A percentile compares a stretch with the other conserved stretches of the same genome.
These are phyloP conservation scores for Ptychobarbus kaznakovi DNA, from an alignment of 2,797 vertebrate genomes.

Conservation along the genomic window DNA sequence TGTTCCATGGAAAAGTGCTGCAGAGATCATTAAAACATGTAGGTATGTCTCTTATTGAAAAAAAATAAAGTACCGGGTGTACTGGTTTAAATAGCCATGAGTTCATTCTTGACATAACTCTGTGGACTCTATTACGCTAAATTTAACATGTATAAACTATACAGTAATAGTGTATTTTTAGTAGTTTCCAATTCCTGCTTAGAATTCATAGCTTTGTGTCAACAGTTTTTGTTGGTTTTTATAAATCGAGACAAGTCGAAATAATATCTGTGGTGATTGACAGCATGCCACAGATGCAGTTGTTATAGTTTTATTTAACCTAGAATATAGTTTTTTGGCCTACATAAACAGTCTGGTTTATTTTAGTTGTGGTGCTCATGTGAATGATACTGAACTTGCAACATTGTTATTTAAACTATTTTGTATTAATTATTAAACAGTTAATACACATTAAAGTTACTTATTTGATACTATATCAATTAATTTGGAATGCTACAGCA, in stretches of 20 bases:
- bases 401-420: not conserved
- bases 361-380: not conserved
- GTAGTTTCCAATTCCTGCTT: not conserved
- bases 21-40: not conserved
- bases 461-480: not conserved
- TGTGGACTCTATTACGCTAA: not conserved
- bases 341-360: not conserved
- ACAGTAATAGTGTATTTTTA: not conserved
- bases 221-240: not conserved
- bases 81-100: not conserved
- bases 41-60: not conserved
- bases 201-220: not conserved
- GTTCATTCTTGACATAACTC: not conserved
- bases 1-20: slow-evolving; percentile 12
- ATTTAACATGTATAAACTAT: not conserved
- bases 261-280: not conserved
- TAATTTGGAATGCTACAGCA: not conserved
- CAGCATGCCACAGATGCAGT: not conserved
- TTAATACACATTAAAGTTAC: not conserved
- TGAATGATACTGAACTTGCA: not conserved
- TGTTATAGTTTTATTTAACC: not conserved
- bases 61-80: not conserved
- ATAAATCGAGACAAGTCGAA: not conserved
- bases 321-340: not conserved
- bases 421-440: not conserved